Conservation (phyloP, 2,113 vertebrate genomes). For the Vombatus ursinus region DNA sequence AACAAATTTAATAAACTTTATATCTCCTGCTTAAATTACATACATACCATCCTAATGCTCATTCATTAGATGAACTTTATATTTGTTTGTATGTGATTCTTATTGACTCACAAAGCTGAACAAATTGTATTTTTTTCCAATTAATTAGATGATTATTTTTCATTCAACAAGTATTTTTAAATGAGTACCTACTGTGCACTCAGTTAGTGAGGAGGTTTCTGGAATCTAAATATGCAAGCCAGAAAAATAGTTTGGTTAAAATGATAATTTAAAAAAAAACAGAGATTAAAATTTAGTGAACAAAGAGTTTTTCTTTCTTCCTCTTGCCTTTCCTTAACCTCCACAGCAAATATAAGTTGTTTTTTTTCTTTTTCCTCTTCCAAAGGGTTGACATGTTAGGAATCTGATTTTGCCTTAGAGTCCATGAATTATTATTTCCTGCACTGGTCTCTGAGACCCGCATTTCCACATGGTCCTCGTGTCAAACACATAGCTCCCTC, state of each 20-base stretch:
- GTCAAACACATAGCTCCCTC: slow-evolving; percentile 17
- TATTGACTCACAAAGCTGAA: slow-evolving; percentile 50
- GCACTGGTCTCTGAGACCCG: slow-evolving; percentile 40
- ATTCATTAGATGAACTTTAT: not conserved
- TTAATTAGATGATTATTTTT: not conserved
- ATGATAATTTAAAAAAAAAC: slow-evolving; percentile 9
- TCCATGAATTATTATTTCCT: slow-evolving; percentile 56
- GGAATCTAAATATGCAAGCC: slow-evolving; percentile 4
- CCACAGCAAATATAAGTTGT: not conserved
- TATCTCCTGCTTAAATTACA: slow-evolving; percentile 24
- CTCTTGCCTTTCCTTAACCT: not conserved
- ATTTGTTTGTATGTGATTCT: not conserved
- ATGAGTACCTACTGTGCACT: not conserved
- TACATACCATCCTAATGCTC: not conserved
- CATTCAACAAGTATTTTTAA: slow-evolving; percentile 34
- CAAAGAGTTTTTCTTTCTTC: not conserved
- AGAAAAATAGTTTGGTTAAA: not conserved
- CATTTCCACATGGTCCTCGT: slow-evolving; percentile 52
- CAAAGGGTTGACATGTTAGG: not conserved
- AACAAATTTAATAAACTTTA: slow-evolving; percentile 10
- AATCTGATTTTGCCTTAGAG: slow-evolving; percentile 53
- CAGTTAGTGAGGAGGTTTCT: slow-evolving; percentile 22
- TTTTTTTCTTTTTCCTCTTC: slow-evolving; percentile 16
- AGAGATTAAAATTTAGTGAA: slow-evolving; percentile 51
- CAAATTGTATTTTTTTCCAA: slow-evolving; percentile 40